Base-by-base conservation (phyloP, 2,113 vertebrate species). In the Pandion haliaetus region DNA sequence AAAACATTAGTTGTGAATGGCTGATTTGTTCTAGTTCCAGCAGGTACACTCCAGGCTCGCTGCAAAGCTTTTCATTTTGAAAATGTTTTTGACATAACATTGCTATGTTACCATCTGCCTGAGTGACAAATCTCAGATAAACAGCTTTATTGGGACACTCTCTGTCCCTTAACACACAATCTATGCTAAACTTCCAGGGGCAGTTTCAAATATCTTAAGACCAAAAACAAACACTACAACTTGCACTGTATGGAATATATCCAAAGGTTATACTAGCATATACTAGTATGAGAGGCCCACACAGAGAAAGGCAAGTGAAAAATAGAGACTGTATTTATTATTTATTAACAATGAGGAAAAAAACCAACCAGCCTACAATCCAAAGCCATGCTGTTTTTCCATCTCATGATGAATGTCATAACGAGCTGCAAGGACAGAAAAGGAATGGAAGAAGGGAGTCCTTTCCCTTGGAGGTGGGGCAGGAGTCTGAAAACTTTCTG, bases 61-160 rank as follows among this genome's bases (percentile, higher is more conserved):
- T 58, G 72, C 42, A 90, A 97, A 66, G 62, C 32, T 96, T 98
- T 94, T 94, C 62, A 97, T 95, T 97, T 92, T 42, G 88, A 95
- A 98, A 90, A 76, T 5, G 11, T 71, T 97, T 96, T 59, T 94
- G 85, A 89, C 44, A 82, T 55, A 88, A 87, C 34, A 85, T 34
- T 76, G 32, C 63, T 87, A 79, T 72, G 74, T 65, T 88, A 66
- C 71, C 79, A 87, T 97, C 81, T 98, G 82, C 73, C 49, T 82
- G 80, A 90, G 38, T 82, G 88, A 98, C 66, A 95, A 96, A 94
- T 95, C 77, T 77, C 57, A 96, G 74, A 92, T 58, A 92, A 97
- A 93, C 38, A 95, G 80, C 61, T 96, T 96, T 71, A 82, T 6
- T 77, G 86, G 84, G 73, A 78, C 23, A 50, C 21, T 62, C 47